phyloP scores from a whole-genome alignment of 1,140 invertebrate species.

The Brachionus plicatilis region DNA sequence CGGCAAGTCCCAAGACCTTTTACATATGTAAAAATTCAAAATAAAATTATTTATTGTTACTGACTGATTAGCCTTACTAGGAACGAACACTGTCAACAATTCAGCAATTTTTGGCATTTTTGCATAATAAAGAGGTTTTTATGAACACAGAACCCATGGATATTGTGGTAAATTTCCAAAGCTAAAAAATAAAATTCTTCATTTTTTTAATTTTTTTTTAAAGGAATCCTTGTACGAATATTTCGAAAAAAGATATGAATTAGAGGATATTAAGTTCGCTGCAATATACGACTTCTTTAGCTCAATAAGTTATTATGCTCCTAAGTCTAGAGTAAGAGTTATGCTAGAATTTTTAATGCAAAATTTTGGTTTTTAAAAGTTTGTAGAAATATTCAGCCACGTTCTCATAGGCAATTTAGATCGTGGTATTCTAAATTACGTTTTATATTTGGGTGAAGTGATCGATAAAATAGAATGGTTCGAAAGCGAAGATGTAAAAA shows the following conservation, averaged over 20 bases:
- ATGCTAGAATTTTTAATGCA: not conserved
- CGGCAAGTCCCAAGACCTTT: constrained; percentile 36
- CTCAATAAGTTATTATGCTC: constrained; percentile 12
- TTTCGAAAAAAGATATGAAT: constrained; percentile 13
- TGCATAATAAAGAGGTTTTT: not conserved
- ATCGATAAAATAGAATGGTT: constrained; percentile 38
- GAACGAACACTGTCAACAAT: constrained; percentile 16
- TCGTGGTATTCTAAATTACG: constrained; percentile 19
- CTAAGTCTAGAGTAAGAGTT: constrained; percentile 2
- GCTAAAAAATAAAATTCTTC: not conserved
- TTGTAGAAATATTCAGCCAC: constrained; percentile 32
- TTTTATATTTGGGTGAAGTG: constrained; percentile 1
- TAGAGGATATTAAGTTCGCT: constrained; percentile 28
- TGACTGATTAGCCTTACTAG: not conserved
- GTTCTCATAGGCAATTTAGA: constrained; percentile 33
- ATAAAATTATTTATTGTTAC: too few relatives aligned
- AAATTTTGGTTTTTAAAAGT: not conserved
- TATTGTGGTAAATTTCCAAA: not conserved
- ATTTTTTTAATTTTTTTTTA: not conserved
- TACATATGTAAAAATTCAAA: not conserved
- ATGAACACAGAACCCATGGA: not conserved
- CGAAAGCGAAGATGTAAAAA: constrained; percentile 36
- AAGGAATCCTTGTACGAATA: constrained; percentile 37
- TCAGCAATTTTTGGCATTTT: constrained; percentile 29
- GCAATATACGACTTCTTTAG: constrained; percentile 21